Conservation (phyloP, 2,113 vertebrate genomes). For the Epinephelus lanceolatus region DNA sequence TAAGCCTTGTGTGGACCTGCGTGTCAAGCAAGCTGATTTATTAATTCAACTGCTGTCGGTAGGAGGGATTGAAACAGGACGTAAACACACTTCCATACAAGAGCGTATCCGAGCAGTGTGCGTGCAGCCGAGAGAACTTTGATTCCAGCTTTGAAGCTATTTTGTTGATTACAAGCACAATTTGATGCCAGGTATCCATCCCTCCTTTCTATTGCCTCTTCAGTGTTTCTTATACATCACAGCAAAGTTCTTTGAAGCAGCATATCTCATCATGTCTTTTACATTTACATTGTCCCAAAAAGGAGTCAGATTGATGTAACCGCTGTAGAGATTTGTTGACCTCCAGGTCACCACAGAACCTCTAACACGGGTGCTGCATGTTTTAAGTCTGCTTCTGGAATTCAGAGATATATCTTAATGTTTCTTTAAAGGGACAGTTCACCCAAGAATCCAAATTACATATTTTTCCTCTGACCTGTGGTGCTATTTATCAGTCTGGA, state of each 20-base stretch:
- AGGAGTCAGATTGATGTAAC: not conserved
- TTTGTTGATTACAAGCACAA: not conserved
- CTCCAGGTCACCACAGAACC: not conserved
- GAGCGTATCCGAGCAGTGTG: not conserved
- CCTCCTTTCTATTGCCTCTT: not conserved
- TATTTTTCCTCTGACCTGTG: no score
- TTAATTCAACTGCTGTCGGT: not conserved
- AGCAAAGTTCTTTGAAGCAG: not conserved
- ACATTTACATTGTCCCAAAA: conserved; percentile 4
- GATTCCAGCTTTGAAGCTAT: not conserved
- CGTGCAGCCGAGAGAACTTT: not conserved
- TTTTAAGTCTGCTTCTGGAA: not conserved
- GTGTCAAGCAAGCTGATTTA: not conserved
- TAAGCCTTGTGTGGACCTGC: not conserved
- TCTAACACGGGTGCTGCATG: not conserved
- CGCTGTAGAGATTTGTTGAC: not conserved
- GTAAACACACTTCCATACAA: not conserved
- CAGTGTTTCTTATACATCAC: not conserved
- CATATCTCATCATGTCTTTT: not conserved
- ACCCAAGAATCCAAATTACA: no score
- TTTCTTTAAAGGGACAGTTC: no score
- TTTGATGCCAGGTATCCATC: not conserved
- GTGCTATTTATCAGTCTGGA: no score
- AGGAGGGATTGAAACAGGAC: not conserved
- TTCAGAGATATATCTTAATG: not conserved